These are phyloP conservation scores for Regulus satrapa DNA, from an alignment of 2,113 vertebrate genomes.

Conservation along the genomic window DNA sequence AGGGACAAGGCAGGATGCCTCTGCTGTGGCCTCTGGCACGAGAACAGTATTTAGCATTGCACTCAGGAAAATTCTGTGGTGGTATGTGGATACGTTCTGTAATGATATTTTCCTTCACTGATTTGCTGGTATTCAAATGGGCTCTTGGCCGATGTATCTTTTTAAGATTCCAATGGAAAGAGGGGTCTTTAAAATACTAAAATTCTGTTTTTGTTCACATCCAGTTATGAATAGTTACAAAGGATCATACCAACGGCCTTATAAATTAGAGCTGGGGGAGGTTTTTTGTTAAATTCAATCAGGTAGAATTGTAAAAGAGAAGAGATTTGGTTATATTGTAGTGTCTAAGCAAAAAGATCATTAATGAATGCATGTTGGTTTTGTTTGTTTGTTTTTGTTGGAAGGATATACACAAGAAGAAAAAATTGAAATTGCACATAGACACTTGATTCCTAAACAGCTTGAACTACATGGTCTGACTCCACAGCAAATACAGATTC, in stretches of 20 bases:
- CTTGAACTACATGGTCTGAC: conserved; percentile 92
- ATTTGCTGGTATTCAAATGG: background rate
- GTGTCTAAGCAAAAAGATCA: background rate
- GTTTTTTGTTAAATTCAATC: background rate
- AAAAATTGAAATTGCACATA: conserved; percentile 94
- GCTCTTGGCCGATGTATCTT: background rate
- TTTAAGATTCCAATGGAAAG: background rate
- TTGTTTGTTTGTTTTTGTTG: background rate
- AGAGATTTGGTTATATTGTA: background rate
- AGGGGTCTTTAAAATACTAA: background rate
- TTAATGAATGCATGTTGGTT: background rate
- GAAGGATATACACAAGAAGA: conserved; percentile 96
- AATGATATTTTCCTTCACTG: background rate
- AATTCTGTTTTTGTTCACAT: background rate
- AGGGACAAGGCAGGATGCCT: background rate
- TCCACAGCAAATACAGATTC: conserved; percentile 90
- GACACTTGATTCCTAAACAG: conserved; percentile 93
- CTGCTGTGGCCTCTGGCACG: background rate
- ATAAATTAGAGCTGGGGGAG: background rate
- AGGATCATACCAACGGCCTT: background rate
- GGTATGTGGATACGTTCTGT: background rate
- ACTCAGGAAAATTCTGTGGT: background rate
- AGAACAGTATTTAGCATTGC: background rate
- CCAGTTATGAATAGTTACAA: background rate
- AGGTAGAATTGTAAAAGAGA: background rate